phyloP scores from a whole-genome alignment of 1,140 invertebrate genomes.

The Pseudomyrmex gracilis region DNA sequence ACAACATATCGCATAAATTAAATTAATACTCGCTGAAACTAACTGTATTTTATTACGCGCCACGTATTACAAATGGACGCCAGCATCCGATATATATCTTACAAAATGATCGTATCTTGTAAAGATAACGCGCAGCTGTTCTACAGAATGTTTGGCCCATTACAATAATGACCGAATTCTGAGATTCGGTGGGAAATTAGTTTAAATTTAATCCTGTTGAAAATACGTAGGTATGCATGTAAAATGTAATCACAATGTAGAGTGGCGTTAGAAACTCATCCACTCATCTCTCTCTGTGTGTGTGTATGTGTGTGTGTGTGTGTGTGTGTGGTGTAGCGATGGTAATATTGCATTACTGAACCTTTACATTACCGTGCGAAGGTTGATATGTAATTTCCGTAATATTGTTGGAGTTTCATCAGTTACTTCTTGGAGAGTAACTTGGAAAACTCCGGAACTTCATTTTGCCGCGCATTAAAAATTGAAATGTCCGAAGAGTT shows the following conservation, averaged over 20 bases:
- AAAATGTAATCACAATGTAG: slow-evolving; percentile 26
- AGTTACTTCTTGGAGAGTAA: slow-evolving; percentile 27
- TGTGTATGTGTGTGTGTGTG: too few species aligned
- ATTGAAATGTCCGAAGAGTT: background rate
- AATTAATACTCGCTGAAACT: background rate
- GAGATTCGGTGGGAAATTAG: background rate
- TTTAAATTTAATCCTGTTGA: slow-evolving; percentile 31
- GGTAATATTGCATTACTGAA: slow-evolving; percentile 19
- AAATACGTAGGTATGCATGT: background rate
- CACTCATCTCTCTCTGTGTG: background rate
- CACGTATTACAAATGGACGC: background rate
- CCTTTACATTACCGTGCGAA: slow-evolving; percentile 12
- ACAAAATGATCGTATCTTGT: background rate
- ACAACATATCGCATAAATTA: background rate
- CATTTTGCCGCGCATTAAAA: background rate
- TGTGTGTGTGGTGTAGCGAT: background rate
- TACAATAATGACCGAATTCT: slow-evolving; percentile 7
- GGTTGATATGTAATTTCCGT: slow-evolving; percentile 27
- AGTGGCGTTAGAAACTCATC: background rate
- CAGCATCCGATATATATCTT: background rate
- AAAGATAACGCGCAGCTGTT: background rate
- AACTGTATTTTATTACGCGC: background rate
- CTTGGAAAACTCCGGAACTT: slow-evolving; percentile 21
- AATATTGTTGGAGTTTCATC: slow-evolving; percentile 10
- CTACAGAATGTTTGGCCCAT: slow-evolving; percentile 11